Percentiles rank a stretch among this genome's conserved stretches.
Conservation (phyloP, 1,140 invertebrate species). For the Epicauta chinensis region DNA sequence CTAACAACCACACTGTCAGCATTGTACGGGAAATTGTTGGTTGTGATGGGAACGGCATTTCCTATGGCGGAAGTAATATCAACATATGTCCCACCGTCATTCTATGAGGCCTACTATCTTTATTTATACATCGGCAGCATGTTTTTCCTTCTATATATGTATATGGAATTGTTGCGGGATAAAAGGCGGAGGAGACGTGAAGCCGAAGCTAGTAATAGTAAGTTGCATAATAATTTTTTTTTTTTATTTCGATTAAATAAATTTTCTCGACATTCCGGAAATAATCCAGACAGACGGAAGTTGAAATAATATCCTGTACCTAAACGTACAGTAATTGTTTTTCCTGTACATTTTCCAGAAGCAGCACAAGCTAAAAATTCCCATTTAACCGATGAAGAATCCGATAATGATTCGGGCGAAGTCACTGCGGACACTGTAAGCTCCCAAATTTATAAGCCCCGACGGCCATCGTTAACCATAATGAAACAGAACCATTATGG, state of each 20-base stretch:
- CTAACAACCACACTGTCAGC: slow-evolving; percentile 83
- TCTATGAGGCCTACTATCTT: slow-evolving; percentile 86
- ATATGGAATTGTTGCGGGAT: slow-evolving; percentile 66
- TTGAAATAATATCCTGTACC: background rate
- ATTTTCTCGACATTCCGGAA: background rate
- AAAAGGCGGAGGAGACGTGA: slow-evolving; percentile 34
- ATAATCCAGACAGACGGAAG: background rate
- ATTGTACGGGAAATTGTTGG: slow-evolving; percentile 86
- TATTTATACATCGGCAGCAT: slow-evolving; percentile 88
- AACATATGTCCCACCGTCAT: slow-evolving; percentile 84
- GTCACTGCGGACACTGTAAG: slow-evolving; percentile 46
- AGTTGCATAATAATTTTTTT: slow-evolving; percentile 2
- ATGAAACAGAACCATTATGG: slow-evolving; percentile 72
- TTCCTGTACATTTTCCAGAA: slow-evolving; percentile 16
- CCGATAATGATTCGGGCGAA: slow-evolving; percentile 33
- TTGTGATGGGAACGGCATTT: slow-evolving; percentile 91
- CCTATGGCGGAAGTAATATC: slow-evolving; percentile 89
- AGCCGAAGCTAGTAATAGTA: slow-evolving; percentile 19
- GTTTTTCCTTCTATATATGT: slow-evolving; percentile 81
- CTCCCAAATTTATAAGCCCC: slow-evolving; percentile 47
- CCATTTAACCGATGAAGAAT: slow-evolving; percentile 33
- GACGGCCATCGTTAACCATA: slow-evolving; percentile 44
- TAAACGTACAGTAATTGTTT: background rate
- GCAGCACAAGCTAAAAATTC: slow-evolving; percentile 16
- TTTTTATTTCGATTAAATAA: background rate